Percentiles rank a stretch among this genome's conserved stretches.
Evolutionary conservation across 2,888 invertebrate genomes (phyloP).

Genomic region (Trissolcus brochymenae): DNA sequence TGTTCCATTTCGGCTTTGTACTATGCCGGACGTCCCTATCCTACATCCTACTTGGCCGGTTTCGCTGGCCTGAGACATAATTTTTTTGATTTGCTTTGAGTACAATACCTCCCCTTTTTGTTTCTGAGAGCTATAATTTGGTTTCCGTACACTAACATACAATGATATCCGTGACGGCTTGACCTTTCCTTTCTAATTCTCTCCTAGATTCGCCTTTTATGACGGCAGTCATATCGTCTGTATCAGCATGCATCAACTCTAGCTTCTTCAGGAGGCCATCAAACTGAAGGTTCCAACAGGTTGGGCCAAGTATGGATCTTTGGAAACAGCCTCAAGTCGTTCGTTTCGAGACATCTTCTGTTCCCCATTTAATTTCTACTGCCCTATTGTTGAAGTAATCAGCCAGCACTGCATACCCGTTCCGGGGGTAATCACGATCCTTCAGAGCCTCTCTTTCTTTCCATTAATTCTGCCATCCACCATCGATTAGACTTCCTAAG

Average conservation of each 20-base stretch:
- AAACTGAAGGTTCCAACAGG: constrained; percentile 56
- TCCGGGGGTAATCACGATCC: constrained; percentile 14
- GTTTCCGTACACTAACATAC: constrained; percentile 2
- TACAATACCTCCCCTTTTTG: constrained; percentile 19
- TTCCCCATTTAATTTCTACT: constrained; percentile 9
- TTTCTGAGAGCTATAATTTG: constrained; percentile 34
- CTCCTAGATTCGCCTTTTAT: constrained; percentile 22
- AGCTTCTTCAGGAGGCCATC: constrained; percentile 43
- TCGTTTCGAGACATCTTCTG: constrained; percentile 24
- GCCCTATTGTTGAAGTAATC: constrained; percentile 39
- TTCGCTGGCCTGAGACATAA: background rate
- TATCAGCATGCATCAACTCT: constrained; percentile 3
- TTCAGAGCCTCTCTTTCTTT: no score
- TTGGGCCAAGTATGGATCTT: constrained; percentile 53
- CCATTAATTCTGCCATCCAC: no score
- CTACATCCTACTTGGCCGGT: background rate
- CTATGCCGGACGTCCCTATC: background rate
- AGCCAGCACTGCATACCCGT: background rate
- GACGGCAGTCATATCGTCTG: constrained; percentile 43
- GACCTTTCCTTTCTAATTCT: constrained; percentile 24
- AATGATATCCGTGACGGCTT: constrained; percentile 19
- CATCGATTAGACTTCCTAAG: no score
- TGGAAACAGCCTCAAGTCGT: constrained; percentile 47
- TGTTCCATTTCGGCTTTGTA: background rate
- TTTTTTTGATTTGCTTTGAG: background rate